These are phyloP conservation scores for Crossaster papposus DNA, from an alignment of 53 echinoderm and acorn worm species.

Conservation along the genomic window DNA sequence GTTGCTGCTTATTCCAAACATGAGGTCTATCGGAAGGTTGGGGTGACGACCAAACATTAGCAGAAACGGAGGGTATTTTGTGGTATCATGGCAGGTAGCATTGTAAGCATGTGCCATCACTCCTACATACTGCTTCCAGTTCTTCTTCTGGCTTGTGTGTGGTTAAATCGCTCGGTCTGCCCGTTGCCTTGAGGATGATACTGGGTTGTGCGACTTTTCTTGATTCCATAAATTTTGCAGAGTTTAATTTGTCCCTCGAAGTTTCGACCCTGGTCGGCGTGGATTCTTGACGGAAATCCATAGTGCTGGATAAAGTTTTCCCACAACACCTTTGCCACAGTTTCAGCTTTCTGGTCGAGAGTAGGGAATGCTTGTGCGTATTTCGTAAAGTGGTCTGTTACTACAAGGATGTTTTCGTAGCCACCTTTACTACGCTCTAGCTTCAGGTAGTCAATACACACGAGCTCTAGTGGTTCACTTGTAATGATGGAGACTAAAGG, in stretches of 20 bases:
- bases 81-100: slow-evolving; percentile 34
- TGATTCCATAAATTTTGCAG: background rate
- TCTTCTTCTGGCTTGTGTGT: slow-evolving; percentile 32
- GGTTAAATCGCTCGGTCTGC: slow-evolving; percentile 63
- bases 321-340: slow-evolving; percentile 56
- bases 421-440: no score
- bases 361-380: slow-evolving; percentile 64
- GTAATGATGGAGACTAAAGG: slow-evolving; percentile 36
- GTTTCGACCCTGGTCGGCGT: slow-evolving; percentile 72
- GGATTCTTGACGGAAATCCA: slow-evolving; percentile 60
- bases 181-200: slow-evolving; percentile 21
- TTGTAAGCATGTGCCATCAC: slow-evolving; percentile 39
- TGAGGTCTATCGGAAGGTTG: slow-evolving; percentile 38
- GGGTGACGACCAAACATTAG: slow-evolving; percentile 27
- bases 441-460: slow-evolving; percentile 42
- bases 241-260: slow-evolving; percentile 48
- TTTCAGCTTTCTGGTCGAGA: slow-evolving; percentile 62
- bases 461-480: slow-evolving; percentile 45
- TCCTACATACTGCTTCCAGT: slow-evolving; percentile 53
- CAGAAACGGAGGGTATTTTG: slow-evolving; percentile 31
- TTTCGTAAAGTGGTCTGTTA: slow-evolving; percentile 69
- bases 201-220: slow-evolving; percentile 32
- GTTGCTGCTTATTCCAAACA: slow-evolving; percentile 27
- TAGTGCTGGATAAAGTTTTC: slow-evolving; percentile 66
- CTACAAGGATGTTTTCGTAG: background rate